A percentile compares a stretch with the other conserved stretches of the same genome.
Evolutionary conservation across 2,888 invertebrate species (phyloP).

Genomic region (Oligia fasciuncula): DNA sequence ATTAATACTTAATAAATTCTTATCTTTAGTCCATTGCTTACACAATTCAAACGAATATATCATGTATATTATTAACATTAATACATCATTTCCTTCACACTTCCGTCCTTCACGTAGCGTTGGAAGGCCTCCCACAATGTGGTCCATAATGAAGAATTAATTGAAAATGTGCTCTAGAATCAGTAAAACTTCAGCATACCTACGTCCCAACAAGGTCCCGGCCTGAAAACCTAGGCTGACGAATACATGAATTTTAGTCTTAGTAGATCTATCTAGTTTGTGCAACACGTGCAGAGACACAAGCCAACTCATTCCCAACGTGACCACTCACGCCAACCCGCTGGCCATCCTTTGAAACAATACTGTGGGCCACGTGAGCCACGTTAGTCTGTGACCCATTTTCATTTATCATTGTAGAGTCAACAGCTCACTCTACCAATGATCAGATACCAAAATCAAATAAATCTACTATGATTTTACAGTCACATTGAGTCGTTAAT

Average conservation of each 20-base stretch:
- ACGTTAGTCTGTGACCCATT: conserved; percentile 56
- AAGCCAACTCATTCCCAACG: conserved; percentile 72
- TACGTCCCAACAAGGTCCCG: conserved; percentile 65
- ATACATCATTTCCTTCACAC: no score
- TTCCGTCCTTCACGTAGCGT: no score
- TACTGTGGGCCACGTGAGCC: conserved; percentile 56
- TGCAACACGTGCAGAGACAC: conserved; percentile 73
- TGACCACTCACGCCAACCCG: conserved; percentile 61
- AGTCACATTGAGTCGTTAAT: conserved; percentile 30
- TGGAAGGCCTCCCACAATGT: no score
- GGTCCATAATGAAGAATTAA: conserved; percentile 20
- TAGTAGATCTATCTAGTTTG: conserved; percentile 69
- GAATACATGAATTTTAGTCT: conserved; percentile 78
- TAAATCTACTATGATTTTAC: conserved; percentile 32
- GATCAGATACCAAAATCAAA: conserved; percentile 6
- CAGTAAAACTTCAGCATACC: neutral
- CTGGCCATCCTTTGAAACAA: conserved; percentile 31
- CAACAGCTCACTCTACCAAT: conserved; percentile 18
- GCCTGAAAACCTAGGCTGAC: conserved; percentile 73
- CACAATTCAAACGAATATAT: conserved; percentile 19
- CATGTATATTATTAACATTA: conserved; percentile 19
- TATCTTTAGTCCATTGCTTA: conserved; percentile 10
- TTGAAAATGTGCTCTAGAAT: conserved; percentile 44
- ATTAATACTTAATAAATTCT: conserved; percentile 16
- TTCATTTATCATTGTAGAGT: conserved; percentile 40